phyloP scores from a whole-genome alignment of 2,888 invertebrate species.

The Athripsodes cinereus region DNA sequence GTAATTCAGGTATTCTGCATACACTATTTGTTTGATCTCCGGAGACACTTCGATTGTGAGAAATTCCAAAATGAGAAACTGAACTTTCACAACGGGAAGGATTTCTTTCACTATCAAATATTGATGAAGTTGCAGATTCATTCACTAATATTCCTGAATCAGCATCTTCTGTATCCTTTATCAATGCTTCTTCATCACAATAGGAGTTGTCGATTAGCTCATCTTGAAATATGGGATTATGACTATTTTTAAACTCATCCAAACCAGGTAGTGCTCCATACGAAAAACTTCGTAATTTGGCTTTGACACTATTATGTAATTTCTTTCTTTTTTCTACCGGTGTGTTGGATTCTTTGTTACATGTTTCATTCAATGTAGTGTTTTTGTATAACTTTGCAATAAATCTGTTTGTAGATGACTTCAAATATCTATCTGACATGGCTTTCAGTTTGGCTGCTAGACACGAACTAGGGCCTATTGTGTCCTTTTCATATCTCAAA shows the following conservation, averaged over 20 bases:
- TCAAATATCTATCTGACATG: slow-evolving; percentile 67
- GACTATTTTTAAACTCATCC: slow-evolving; percentile 59
- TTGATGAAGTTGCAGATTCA: slow-evolving; percentile 63
- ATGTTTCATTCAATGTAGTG: slow-evolving; percentile 39
- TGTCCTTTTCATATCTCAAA: slow-evolving; percentile 43
- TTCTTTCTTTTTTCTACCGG: slow-evolving; percentile 37
- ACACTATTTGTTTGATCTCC: slow-evolving; percentile 45
- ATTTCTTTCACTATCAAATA: slow-evolving; percentile 53
- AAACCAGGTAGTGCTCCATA: slow-evolving; percentile 68
- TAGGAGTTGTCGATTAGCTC: slow-evolving; percentile 47
- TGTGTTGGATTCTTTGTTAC: slow-evolving; percentile 33
- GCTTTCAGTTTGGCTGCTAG: slow-evolving; percentile 63
- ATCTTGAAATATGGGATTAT: slow-evolving; percentile 58
- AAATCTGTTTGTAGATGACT: slow-evolving; percentile 62
- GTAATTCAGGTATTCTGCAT: slow-evolving; percentile 31
- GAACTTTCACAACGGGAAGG: slow-evolving; percentile 51
- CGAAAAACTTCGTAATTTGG: slow-evolving; percentile 63
- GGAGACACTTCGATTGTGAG: slow-evolving; percentile 47
- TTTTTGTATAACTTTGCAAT: slow-evolving; percentile 61
- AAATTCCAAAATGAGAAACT: slow-evolving; percentile 38
- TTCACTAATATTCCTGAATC: slow-evolving; percentile 72
- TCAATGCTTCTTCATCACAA: slow-evolving; percentile 50
- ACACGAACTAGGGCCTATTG: slow-evolving; percentile 54
- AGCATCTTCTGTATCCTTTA: slow-evolving; percentile 62
- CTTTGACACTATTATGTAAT: slow-evolving; percentile 43